Evolutionary conservation across 2,113 vertebrate genomes (phyloP).

Genomic region (Fregata magnificens): DNA sequence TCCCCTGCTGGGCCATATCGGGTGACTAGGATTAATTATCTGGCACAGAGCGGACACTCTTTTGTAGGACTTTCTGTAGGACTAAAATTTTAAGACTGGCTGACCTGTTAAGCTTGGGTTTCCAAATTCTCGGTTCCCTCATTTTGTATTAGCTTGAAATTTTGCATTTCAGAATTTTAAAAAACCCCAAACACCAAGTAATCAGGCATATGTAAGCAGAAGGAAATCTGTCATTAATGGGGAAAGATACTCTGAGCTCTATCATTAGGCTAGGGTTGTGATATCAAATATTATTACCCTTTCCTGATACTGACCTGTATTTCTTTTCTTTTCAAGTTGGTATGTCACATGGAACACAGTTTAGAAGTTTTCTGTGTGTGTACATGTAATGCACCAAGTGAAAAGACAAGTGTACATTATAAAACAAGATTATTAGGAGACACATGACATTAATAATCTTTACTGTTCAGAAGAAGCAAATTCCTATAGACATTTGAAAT

Average conservation of each 20-base stretch:
- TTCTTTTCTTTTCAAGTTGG: not conserved
- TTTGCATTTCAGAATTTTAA: not conserved
- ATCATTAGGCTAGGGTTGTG: too few relatives aligned
- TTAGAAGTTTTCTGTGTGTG: not conserved
- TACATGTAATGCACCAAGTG: not conserved
- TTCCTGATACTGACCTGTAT: not conserved
- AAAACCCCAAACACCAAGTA: not conserved
- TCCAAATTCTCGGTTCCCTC: not conserved
- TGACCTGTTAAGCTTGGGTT: not conserved
- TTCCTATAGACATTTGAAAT: slow-evolving; percentile 27
- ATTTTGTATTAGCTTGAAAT: not conserved
- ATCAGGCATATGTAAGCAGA: not conserved
- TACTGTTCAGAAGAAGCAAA: not conserved
- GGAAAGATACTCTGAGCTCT: not conserved
- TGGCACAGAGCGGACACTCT: not conserved
- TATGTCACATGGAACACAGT: not conserved
- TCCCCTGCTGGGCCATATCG: not conserved
- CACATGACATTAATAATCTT: slow-evolving; percentile 20
- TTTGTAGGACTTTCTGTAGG: not conserved
- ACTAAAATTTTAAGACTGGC: not conserved
- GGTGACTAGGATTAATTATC: not conserved
- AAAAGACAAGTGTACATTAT: not conserved
- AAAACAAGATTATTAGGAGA: slow-evolving; percentile 40
- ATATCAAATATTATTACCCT: not conserved
- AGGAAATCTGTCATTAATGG: not conserved